Evolutionary conservation across 1,140 invertebrate genomes (phyloP), one percentile per base, ranked within the genome.

Genomic region (Trichonephila clavata): DNA sequence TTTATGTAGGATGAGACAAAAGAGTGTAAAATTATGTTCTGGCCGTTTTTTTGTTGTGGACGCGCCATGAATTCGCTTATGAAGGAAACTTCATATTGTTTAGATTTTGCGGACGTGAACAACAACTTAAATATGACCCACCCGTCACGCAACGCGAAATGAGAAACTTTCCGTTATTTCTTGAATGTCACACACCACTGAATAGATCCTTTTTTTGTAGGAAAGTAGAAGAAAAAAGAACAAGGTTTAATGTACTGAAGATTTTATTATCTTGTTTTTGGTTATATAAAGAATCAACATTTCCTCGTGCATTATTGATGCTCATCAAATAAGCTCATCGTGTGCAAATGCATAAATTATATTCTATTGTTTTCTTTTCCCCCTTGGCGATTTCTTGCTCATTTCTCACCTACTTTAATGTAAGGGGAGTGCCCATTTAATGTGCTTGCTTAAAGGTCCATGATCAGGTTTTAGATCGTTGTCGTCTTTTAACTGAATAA

Each of bases 151-250:
- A 27, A 60, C 80, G 43, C 7, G 50, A 27, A 57, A 16, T 68
- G 65, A 50, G 81, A 92, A 61, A 39, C 90, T 92, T 61, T 80
- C 61, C 50, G 65, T 50, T 57, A 65, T 77, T 14, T 59, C 57
- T 68, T 92, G 65, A 86, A 92, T 92, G 86, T 86, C 24, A 92
- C 91, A 92, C 91, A 27, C 61, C 83, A 77, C 59, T 92, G 91
- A 60, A 24, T 77, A 86, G 83, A 39, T 59, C 21, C 83, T 71
- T 90, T 80, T 39, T 68, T 16, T 60, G 43, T 81, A 24, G 4
- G 89, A 60, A 39, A 90, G 50, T 39, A 24, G 39, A 80, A 68
- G 81, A 20, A 87, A 57, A 27, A 80, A 71, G 71, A 68, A 50
- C 16, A 21, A 32, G 68, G 21, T 90, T 90, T 77, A 24, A 68